A percentile compares a stretch with the other conserved stretches of the same genome.
Evolutionary conservation across 2,888 invertebrate species (phyloP).

Genomic region (Muschampia staudingeri): DNA sequence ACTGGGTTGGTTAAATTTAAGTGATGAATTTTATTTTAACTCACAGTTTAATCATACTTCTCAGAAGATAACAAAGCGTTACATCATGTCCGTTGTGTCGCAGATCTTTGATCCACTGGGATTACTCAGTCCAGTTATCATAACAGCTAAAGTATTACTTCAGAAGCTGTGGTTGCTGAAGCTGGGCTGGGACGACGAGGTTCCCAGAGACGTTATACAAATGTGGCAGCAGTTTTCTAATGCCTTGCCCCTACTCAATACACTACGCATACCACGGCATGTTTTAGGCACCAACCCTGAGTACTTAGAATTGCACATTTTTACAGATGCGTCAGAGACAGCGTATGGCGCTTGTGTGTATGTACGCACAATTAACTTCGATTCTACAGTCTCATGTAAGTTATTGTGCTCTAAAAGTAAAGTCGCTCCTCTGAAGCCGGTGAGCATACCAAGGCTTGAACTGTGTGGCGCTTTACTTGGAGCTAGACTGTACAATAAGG

Average conservation of each 20-base stretch:
- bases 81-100: constrained; percentile 43
- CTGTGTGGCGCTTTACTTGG: constrained; percentile 63
- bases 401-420: constrained; percentile 64
- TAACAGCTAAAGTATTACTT: constrained; percentile 62
- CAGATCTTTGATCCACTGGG: constrained; percentile 68
- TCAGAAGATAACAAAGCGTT: constrained; percentile 35
- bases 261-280: constrained; percentile 52
- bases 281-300: constrained; percentile 29
- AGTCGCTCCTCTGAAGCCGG: constrained; percentile 57
- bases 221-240: constrained; percentile 51
- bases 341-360: constrained; percentile 65
- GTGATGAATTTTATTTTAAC: constrained; percentile 33
- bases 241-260: constrained; percentile 21
- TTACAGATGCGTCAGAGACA: constrained; percentile 58
- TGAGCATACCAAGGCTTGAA: constrained; percentile 54
- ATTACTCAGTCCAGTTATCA: constrained; percentile 59
- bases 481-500: constrained; percentile 53
- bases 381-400: constrained; percentile 26
- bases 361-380: constrained; percentile 46
- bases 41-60: constrained; percentile 26
- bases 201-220: constrained; percentile 49
- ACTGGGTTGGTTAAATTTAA: constrained; percentile 29
- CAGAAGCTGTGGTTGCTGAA: constrained; percentile 65
- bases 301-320: constrained; percentile 60
- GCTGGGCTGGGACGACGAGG: constrained; percentile 64